Evolutionary conservation across 1,140 invertebrate genomes (phyloP).

Genomic region (Drosophila mojavensis): DNA sequence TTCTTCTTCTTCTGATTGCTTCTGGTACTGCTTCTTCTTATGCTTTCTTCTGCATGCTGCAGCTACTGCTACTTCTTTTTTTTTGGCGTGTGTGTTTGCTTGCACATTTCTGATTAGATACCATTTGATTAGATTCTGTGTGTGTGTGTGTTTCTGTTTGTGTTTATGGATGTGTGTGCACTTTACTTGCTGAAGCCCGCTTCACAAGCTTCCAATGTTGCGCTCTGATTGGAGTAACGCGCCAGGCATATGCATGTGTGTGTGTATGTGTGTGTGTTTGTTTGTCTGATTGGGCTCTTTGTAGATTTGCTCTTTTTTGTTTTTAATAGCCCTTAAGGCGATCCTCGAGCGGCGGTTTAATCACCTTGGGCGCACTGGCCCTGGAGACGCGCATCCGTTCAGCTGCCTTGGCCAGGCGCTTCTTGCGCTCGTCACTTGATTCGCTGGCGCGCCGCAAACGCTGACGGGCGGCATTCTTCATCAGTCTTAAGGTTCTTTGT

Average conservation of each 20-base stretch:
- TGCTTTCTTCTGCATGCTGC: background rate
- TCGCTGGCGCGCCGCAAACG: constrained; percentile 83
- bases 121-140: constrained; percentile 29
- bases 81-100: constrained; percentile 13
- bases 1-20: background rate
- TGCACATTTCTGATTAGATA: constrained; percentile 34
- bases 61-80: constrained; percentile 1
- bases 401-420: constrained; percentile 84
- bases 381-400: constrained; percentile 76
- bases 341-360: constrained; percentile 80
- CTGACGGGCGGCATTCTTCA: constrained; percentile 83
- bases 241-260: background rate
- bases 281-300: background rate
- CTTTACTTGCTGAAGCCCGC: constrained; percentile 44
- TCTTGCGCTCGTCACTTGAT: constrained; percentile 84
- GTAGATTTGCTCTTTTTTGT: background rate
- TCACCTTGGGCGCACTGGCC: constrained; percentile 79
- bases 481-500: constrained; percentile 84
- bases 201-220: constrained; percentile 25
- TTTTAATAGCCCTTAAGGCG: constrained; percentile 79
- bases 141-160: constrained; percentile 3
- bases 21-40: constrained; percentile 25
- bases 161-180: constrained; percentile 5
- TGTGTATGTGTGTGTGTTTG: background rate
- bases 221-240: constrained; percentile 5